These are phyloP conservation scores for Drymonia ruficornis DNA, from an alignment of 2,888 invertebrate genomes.

Conservation along the genomic window DNA sequence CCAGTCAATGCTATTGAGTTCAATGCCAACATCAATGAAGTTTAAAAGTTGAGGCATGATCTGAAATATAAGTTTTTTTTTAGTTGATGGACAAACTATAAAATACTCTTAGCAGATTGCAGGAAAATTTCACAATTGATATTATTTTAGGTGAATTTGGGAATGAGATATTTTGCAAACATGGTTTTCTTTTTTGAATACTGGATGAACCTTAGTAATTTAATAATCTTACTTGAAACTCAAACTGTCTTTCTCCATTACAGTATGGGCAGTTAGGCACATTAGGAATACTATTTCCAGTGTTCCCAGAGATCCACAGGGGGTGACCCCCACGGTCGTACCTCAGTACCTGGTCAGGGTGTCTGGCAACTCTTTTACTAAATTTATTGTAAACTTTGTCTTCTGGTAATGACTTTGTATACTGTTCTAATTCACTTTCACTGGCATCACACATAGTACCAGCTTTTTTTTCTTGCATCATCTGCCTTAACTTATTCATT, in stretches of 20 bases:
- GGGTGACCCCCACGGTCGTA: slow-evolving; percentile 92
- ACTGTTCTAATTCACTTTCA: slow-evolving; percentile 89
- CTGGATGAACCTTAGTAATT: too few species aligned
- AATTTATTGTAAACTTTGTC: slow-evolving; percentile 93
- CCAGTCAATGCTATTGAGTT: slow-evolving; percentile 92
- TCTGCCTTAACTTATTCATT: slow-evolving; percentile 71
- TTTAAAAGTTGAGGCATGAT: slow-evolving; percentile 93
- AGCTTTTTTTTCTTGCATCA: slow-evolving; percentile 84
- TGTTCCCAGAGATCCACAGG: slow-evolving; percentile 88
- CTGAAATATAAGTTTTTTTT: slow-evolving; percentile 68
- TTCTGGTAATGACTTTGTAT: slow-evolving; percentile 84
- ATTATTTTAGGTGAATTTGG: too few species aligned
- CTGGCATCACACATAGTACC: slow-evolving; percentile 87
- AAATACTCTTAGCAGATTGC: too few species aligned
- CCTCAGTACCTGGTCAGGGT: slow-evolving; percentile 93
- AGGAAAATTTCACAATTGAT: too few species aligned
- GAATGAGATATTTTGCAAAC: too few species aligned
- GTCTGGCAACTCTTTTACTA: slow-evolving; percentile 86
- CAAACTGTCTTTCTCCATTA: slow-evolving; percentile 91
- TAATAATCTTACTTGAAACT: slow-evolving; percentile 89
- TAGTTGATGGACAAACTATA: too few species aligned
- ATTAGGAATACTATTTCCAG: slow-evolving; percentile 54
- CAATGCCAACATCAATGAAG: slow-evolving; percentile 86
- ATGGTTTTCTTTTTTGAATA: too few species aligned
- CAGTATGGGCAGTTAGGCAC: slow-evolving; percentile 92